Evolutionary conservation across 2,888 invertebrate species (phyloP), one percentile per base, ranked within the genome.

Genomic region (Eupelmus urozonus): DNA sequence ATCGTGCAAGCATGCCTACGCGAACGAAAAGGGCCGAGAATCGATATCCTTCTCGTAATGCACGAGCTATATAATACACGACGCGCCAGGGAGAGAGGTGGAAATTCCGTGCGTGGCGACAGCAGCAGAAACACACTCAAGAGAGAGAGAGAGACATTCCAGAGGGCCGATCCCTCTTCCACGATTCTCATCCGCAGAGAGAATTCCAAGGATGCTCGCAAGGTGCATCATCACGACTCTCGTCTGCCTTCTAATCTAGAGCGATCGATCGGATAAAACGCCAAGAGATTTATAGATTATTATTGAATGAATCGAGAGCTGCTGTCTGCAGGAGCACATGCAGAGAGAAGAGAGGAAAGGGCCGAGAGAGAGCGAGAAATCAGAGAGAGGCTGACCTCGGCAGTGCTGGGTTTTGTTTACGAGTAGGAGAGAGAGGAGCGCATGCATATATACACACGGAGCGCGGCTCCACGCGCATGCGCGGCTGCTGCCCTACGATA

Each of bases 341-440:
- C 34, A 2, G 65, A n/a, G 65, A 65, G n/a, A 67, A 40, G 25
- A n/a, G 34, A 16, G 13, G 45, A 45, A 45, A 45, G 34, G 34
- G 34, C 34, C 9, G 9, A 34, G 9, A 34, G 45, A 13, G 13
- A 2, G 45, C 4, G 45, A 45, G 16, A 2, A 16, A 13, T 20
- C 45, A 18, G 42, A 69, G 18, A 62, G 72, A 23, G 62, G n/a
- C 62, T 63, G 63, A 63, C 59, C 53, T 40, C 51, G 65, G 65
- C 62, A 40, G 63, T 34, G 63, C 18, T 29, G 9, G 16, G 71
- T 76, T 76, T 76, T 76, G 76, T 76, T 76, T 76, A 76, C 65
- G 59, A 59, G 71, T 5, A 11, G n/a, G 63, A n/a, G 18, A 70
- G 53, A 40, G 45, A 57, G 29, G 27, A n/a, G n/a, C n/a, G n/a